Percentiles rank a stretch among this genome's conserved stretches.
phyloP scores from a whole-genome alignment of 2,797 vertebrate species.

The Anableps anableps region DNA sequence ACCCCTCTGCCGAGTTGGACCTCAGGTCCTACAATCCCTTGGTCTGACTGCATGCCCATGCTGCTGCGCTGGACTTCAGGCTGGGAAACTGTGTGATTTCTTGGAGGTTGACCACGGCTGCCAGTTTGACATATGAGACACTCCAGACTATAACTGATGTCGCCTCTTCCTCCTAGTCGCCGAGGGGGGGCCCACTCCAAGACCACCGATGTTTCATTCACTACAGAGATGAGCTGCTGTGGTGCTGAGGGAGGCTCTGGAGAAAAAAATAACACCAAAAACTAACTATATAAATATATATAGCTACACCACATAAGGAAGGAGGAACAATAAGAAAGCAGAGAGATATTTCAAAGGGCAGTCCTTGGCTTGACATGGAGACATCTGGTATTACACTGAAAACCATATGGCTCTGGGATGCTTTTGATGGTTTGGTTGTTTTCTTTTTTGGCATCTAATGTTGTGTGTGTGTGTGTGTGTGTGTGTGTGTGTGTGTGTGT shows the following conservation, averaged over 20 bases:
- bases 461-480: conserved; percentile 23
- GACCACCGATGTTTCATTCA: conserved; percentile 97
- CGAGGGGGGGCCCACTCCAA: conserved; percentile 94
- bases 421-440: conserved; percentile 69
- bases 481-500: too few relatives aligned
- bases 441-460: conserved; percentile 67
- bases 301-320: conserved; percentile 6
- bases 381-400: conserved; percentile 68
- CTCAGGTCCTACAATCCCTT: conserved; percentile 69
- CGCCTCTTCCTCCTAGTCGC: conserved; percentile 85
- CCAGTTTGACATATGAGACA: conserved; percentile 84
- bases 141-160: conserved; percentile 89
- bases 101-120: conserved; percentile 38
- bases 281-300: conserved; percentile 14
- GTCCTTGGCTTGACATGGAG: conserved; percentile 47
- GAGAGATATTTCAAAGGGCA: not conserved
- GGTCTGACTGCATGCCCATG: conserved; percentile 73
- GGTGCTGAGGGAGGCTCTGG: conserved; percentile 94
- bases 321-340: conserved; percentile 13
- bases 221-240: conserved; percentile 95
- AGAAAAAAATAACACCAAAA: conserved; percentile 22
- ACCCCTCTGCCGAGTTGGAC: conserved; percentile 58
- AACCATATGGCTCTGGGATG: conserved; percentile 56
- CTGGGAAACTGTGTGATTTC: conserved; percentile 59
- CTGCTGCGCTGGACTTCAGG: conserved; percentile 47